Evolutionary conservation across 2,113 vertebrate species (phyloP), one percentile per base, ranked within the genome.

Genomic region (Phylloscopus whistleri): DNA sequence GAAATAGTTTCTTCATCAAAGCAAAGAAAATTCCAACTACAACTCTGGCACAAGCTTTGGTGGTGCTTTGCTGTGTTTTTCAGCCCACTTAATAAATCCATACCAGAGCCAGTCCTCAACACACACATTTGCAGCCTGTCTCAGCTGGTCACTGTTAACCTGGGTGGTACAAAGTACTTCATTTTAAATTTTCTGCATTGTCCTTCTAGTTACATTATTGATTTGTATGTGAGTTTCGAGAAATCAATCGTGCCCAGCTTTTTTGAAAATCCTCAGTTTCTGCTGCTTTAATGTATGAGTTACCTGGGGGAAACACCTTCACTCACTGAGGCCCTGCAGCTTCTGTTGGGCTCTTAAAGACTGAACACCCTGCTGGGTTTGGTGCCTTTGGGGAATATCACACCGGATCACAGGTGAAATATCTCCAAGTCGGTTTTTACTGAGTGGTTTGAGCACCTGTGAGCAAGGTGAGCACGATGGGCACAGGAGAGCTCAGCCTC

Each of bases 1-100:
- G 64, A 93, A 92, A 78, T 90, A 67, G 56, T 89, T 85, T 87
- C 80, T 91, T 87, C 94, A 93, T 96, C 91, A 96, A 93, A 96
- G n/a, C 74, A 48, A 51, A 84, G 33, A 46, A 66, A 79, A 35
- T 53, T n/a, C 33, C 26, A 76, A 0, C 56, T 37, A 13, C 70
- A 90, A 83, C 33, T 83, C 84, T 87, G 68, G 62, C 58, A 26
- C 18, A 59, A 88, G 73, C 73, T 46, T 70, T 89, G 37, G 35
- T 84, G 85, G 37, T 69, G 37, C 39, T 77, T 64, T 83, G 44
- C 53, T 83, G 89, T 89, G 33, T 81, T 93, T 94, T 52, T 72
- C 64, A 88, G 21, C 43, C 52, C 35, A 16, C 27, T 82, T 59
- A 63, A 69, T 30, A 72, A 73, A 66, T 35, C 28, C 63, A 7